These are phyloP conservation scores for Palythoa grandis DNA, from an alignment of 92 coral and sea anemone genomes.

Conservation along the genomic window DNA sequence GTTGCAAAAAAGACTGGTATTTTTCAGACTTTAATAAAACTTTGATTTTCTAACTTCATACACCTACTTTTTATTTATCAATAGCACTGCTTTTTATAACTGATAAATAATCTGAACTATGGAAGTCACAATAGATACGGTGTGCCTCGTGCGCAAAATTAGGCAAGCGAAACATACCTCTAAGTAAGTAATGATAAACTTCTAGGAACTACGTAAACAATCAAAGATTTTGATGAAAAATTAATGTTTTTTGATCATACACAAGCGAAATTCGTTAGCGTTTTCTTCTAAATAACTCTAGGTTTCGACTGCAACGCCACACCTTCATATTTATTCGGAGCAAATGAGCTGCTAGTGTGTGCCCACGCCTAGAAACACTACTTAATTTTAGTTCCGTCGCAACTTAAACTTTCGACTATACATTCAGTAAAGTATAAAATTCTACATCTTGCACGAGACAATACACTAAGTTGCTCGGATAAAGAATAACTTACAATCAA, in stretches of 20 bases:
- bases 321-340: conserved; percentile 54
- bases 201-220: conserved; percentile 58
- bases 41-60: conserved; percentile 42
- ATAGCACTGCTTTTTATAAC: conserved; percentile 21
- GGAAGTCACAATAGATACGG: conserved; percentile 15
- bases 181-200: conserved; percentile 16
- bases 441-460: conserved; percentile 28
- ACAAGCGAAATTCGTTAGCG: conserved; percentile 53
- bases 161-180: background rate
- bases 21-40: conserved; percentile 29
- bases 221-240: conserved; percentile 69
- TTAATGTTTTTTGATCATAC: conserved; percentile 56
- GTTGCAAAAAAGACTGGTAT: conserved; percentile 36
- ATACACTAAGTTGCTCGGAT: background rate
- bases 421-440: conserved; percentile 38
- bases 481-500: conserved; percentile 17
- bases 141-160: conserved; percentile 13
- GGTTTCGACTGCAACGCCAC: conserved; percentile 45
- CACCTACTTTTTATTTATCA: conserved; percentile 34
- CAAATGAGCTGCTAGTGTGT: conserved; percentile 56
- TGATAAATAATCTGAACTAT: conserved; percentile 23
- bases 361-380: conserved; percentile 53
- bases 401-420: conserved; percentile 17
- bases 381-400: conserved; percentile 55
- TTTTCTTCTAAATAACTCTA: conserved; percentile 55